Base-by-base conservation (phyloP, 1,140 invertebrate genomes). In the Plectus sambesii region DNA sequence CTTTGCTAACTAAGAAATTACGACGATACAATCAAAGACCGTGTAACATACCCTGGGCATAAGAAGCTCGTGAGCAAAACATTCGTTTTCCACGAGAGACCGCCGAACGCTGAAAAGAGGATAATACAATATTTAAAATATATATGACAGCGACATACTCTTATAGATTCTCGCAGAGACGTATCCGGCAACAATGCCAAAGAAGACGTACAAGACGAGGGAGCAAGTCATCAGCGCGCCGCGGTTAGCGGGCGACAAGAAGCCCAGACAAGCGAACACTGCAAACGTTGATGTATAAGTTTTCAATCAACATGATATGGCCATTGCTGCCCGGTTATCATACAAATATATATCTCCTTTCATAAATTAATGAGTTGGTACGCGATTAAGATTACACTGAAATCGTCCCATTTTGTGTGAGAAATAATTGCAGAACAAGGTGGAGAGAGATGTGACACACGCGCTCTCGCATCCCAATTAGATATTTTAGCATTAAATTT, bases 141-240 rank as follows among this genome's bases (percentile, higher is more conserved):
- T 33, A 33, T 33, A 33, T 33, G 12, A 12, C 30, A 33, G n/a
- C n/a, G 43, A 49, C 64, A 65, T 67, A 75, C 87, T 92, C 76
- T 97, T 98, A 71, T 97, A 98, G 55, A 98, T 81, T 58, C 90
- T 75, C 4, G 93, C 86, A 39, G 89, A 92, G 22, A 89, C 82
- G 72, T 92, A 97, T 5, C 93, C 93, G 50, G 90, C 89, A 20
- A 85, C 85, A 2, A 87, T 88, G 25, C 92, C 93, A 12, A 97
- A 76, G 49, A 89, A 81, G 1, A 97, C 90, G 73, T 87, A 98
- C 30, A 92, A 77, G 1, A 77, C 70, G 59, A 73, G 56, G 15
- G 88, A 84, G 73, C 89, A 96, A 3, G 92, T 98, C 90, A 98
- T 97, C 30, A 98, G 70, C 5, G 92, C 87, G 12, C 93, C 93